phyloP scores from a whole-genome alignment of 2,888 invertebrate genomes.

The Lacanobia wlatinum region DNA sequence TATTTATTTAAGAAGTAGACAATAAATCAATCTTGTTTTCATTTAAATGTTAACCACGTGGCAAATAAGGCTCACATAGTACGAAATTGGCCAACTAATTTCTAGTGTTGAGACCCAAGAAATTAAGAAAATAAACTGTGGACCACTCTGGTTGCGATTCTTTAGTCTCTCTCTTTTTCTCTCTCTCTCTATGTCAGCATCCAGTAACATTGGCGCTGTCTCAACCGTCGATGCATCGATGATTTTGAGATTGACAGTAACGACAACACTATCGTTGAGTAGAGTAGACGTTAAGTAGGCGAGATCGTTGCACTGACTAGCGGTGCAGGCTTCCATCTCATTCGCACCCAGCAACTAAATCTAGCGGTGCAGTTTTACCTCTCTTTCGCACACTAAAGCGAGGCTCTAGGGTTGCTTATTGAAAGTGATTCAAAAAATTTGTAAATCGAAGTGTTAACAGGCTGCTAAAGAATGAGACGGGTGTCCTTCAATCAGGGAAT shows the following conservation, averaged over 20 bases:
- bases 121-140: not conserved
- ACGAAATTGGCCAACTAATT: not conserved
- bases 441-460: constrained; percentile 67
- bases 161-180: not conserved
- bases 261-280: constrained; percentile 63
- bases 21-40: not conserved
- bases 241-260: constrained; percentile 47
- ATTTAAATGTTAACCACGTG: not conserved
- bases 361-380: constrained; percentile 62
- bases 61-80: not conserved
- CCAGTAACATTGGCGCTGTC: not conserved
- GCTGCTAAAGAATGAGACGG: constrained; percentile 61
- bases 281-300: constrained; percentile 74
- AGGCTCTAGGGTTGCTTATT: constrained; percentile 58
- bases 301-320: constrained; percentile 79
- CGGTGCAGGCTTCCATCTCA: constrained; percentile 75
- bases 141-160: not conserved
- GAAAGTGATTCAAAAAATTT: constrained; percentile 62
- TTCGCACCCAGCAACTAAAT: constrained; percentile 63
- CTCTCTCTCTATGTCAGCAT: too few species aligned
- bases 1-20: not conserved
- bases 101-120: not conserved
- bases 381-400: constrained; percentile 57
- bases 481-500: constrained; percentile 64
- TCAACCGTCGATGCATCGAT: constrained; percentile 52